These are phyloP conservation scores for Sciurus carolinensis DNA, from an alignment of 2,797 vertebrate species.

Conservation along the genomic window DNA sequence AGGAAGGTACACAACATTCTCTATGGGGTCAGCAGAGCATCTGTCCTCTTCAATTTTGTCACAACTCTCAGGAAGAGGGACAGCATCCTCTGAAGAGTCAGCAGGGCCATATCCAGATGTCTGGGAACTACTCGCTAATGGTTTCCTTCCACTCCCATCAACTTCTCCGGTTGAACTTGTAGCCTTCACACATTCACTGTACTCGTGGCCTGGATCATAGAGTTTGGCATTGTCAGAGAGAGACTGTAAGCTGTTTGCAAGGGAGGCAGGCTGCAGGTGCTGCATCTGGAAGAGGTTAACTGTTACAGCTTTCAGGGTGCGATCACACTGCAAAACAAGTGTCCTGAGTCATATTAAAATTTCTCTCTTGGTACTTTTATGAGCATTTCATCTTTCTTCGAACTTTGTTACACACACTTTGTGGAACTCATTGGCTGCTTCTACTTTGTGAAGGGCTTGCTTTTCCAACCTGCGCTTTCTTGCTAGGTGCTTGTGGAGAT, in stretches of 20 bases:
- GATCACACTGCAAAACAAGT: too few relatives aligned
- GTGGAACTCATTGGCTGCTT: too few relatives aligned
- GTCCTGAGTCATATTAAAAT: too few relatives aligned
- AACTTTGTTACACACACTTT: too few relatives aligned
- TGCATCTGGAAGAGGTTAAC: conserved; percentile 99
- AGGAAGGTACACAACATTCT: conserved; percentile 88
- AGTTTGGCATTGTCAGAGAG: conserved; percentile 89
- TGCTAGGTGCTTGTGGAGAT: too few relatives aligned
- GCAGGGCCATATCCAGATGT: conserved; percentile 91
- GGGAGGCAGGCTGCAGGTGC: conserved; percentile 95
- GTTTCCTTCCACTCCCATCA: conserved; percentile 92
- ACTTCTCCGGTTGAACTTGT: conserved; percentile 92
- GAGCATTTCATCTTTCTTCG: too few relatives aligned
- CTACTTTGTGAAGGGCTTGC: too few relatives aligned
- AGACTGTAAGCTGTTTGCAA: conserved; percentile 94
- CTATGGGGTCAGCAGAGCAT: too few relatives aligned
- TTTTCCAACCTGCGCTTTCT: too few relatives aligned
- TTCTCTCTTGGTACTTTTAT: too few relatives aligned
- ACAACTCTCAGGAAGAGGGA: too few relatives aligned
- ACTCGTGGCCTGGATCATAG: conserved; percentile 97
- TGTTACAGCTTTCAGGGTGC: conserved; percentile 88
- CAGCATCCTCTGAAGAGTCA: conserved; percentile 91
- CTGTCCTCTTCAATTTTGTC: too few relatives aligned
- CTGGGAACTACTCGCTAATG: conserved; percentile 90
- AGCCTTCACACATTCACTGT: conserved; percentile 93